Conservation (phyloP, 2,797 vertebrate genomes). For the Podarcis lilfordi region DNA sequence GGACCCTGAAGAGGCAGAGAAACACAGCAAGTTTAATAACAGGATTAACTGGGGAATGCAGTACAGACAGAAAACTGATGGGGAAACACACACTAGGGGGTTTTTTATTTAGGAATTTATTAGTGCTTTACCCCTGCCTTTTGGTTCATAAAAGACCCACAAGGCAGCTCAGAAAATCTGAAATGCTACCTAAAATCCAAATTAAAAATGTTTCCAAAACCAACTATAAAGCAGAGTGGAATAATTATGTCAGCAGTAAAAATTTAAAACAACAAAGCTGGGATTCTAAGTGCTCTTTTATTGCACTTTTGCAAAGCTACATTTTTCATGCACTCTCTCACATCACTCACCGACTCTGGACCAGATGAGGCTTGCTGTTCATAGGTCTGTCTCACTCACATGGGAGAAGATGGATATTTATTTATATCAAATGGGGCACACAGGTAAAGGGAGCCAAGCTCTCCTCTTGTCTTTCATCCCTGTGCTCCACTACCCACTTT, state of each 20-base stretch:
- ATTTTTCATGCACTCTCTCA: background rate
- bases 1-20: slow-evolving; percentile 75
- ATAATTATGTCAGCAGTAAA: background rate
- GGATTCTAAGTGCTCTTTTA: background rate
- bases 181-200: background rate
- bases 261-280: background rate
- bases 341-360: background rate
- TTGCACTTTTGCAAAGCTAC: background rate
- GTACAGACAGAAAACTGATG: background rate
- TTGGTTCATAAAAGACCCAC: background rate
- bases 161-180: background rate
- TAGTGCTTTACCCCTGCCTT: background rate
- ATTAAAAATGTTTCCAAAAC: background rate
- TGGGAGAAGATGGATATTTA: no score
- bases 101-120: background rate
- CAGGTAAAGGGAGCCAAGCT: background rate
- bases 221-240: background rate
- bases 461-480: no score
- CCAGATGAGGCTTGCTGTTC: background rate
- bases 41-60: background rate
- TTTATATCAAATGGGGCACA: background rate
- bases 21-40: background rate
- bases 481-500: background rate
- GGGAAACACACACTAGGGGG: background rate
- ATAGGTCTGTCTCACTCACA: background rate